Evolutionary conservation across 2,888 invertebrate genomes (phyloP).

Genomic region (Agrochola litura): DNA sequence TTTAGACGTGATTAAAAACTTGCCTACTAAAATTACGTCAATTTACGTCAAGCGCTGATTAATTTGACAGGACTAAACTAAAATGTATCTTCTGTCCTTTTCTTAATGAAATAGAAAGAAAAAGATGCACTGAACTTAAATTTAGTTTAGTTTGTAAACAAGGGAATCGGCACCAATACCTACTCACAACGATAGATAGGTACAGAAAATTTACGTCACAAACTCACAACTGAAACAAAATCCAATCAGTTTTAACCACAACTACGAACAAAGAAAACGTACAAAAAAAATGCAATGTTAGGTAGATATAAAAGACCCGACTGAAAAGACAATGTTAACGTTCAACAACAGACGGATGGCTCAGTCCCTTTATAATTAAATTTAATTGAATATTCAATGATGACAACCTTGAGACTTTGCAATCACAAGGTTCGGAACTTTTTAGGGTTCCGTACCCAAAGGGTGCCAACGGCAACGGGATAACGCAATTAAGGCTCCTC

Average conservation of each 20-base stretch:
- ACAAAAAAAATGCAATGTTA: not conserved
- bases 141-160: too few species aligned
- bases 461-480: too few species aligned
- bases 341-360: not conserved
- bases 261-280: constrained; percentile 8
- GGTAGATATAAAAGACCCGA: not conserved
- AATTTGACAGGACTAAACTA: too few species aligned
- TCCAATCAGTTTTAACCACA: not conserved
- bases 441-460: too few species aligned
- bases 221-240: constrained; percentile 14
- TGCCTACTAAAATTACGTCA: too few species aligned
- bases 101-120: too few species aligned
- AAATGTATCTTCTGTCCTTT: too few species aligned
- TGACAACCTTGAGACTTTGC: constrained; percentile 16
- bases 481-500: too few species aligned
- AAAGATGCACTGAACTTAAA: too few species aligned
- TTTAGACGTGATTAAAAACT: too few species aligned
- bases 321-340: constrained; percentile 5
- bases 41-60: too few species aligned
- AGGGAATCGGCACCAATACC: too few species aligned
- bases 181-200: not conserved
- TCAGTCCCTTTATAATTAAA: constrained; percentile 5
- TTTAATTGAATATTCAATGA: constrained; percentile 31
- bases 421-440: constrained; percentile 5
- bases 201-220: constrained; percentile 20